Base-by-base conservation (phyloP, 2,797 vertebrate genomes). In the Rhinophrynus dorsalis region DNA sequence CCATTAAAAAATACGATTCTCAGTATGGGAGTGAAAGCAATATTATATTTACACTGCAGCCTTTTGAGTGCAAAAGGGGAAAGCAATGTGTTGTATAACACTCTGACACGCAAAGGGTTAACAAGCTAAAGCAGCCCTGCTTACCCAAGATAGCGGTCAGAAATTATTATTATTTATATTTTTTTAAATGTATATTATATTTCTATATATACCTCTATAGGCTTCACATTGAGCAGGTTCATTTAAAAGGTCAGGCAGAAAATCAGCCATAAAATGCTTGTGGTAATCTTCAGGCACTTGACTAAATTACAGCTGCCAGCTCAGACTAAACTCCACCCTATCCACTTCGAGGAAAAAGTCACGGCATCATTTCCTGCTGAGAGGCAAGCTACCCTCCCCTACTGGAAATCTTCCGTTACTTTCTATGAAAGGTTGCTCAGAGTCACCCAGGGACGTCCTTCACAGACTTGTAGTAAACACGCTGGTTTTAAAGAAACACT, bases 251-350 rank as follows among this genome's bases (percentile, higher is more conserved):
- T 32, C 37, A 54, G 55, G 44, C 24, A 27, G 47, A 24, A 23
- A 65, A 65, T 50, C 51, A n/a, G 60, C 32, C 18, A 7, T 24
- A 50, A 15, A 50, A 37, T 60, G n/a, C 24, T 52, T 30, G 52
- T 20, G 55, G 45, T 44, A 54, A 50, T 52, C 20, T 44, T 29
- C 45, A 44, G 26, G 18, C 37, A 52, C 47, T 51, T 27, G 47
- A 51, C 47, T 51, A 45, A 69, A 62, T 54, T 51, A 54, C 58
- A 45, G 51, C 57, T 45, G 67, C 48, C 55, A 58, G 40, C 13
- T 4, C n/a, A 69, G 37, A 37, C 40, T 18, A 45, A 61, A 51
- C 57, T 35, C 58, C 48, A 18, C 58, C 67, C 67, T 69, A 52
- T 26, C 48, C 18, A 45, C 67, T 51, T 54, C 58, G 44, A 55